Conservation (phyloP, 2,888 invertebrate species). For the Tortrix viridana region DNA sequence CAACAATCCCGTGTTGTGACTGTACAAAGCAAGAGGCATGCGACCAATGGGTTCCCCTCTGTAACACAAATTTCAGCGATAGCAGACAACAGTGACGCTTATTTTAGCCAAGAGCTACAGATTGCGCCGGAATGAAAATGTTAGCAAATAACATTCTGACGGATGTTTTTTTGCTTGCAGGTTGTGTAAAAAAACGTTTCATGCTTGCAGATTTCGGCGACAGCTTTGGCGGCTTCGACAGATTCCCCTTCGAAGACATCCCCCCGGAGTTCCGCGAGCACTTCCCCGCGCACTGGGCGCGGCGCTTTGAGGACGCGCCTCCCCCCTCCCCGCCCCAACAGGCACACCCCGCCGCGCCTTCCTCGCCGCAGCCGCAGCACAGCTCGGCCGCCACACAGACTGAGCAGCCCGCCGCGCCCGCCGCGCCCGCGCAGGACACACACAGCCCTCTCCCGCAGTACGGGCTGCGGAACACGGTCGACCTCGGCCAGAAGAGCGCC, state of each 20-base stretch:
- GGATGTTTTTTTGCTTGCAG: slow-evolving; percentile 46
- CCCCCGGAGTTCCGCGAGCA: slow-evolving; percentile 79
- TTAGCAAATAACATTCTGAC: slow-evolving; percentile 25
- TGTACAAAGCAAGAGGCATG: no score
- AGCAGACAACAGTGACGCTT: no score
- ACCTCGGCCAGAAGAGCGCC: slow-evolving; percentile 88
- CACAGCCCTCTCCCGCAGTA: slow-evolving; percentile 84
- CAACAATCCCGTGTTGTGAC: no score
- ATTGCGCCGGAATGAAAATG: no score
- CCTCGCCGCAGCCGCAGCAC: slow-evolving; percentile 55
- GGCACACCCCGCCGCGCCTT: no score
- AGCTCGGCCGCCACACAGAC: slow-evolving; percentile 50
- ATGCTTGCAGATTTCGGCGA: slow-evolving; percentile 78
- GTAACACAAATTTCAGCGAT: no score
- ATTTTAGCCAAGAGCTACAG: no score
- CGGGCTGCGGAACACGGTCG: slow-evolving; percentile 90
- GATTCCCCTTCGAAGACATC: slow-evolving; percentile 82
- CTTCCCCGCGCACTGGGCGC: slow-evolving; percentile 75
- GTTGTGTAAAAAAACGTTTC: slow-evolving; percentile 57
- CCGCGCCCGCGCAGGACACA: slow-evolving; percentile 64
- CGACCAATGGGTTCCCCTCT: no score
- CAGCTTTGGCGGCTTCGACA: slow-evolving; percentile 78
- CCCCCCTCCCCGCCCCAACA: slow-evolving; percentile 55
- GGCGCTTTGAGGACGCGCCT: slow-evolving; percentile 63
- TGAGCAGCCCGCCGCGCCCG: slow-evolving; percentile 49